phyloP scores from a whole-genome alignment of 2,888 invertebrate species.

The Phymatocera aterrima region DNA sequence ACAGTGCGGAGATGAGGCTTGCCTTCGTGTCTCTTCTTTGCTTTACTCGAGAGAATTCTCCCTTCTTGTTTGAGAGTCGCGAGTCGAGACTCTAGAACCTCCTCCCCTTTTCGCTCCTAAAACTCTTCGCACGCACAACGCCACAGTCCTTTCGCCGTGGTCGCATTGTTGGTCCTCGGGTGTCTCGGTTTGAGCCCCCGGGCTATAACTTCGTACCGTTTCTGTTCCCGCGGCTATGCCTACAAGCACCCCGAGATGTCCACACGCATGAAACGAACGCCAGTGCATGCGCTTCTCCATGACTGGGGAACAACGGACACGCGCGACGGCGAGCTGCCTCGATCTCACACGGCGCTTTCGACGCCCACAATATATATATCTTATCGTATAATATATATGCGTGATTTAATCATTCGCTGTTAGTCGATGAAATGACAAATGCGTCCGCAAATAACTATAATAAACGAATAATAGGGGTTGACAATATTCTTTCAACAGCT shows the following conservation, averaged over 20 bases:
- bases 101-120: conserved; percentile 30
- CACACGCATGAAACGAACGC: neutral
- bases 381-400: neutral
- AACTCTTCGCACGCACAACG: conserved; percentile 3
- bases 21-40: neutral
- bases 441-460: neutral
- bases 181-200: neutral
- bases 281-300: neutral
- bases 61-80: conserved; percentile 43
- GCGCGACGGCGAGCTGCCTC: neutral
- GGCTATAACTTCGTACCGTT: neutral
- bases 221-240: neutral
- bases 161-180: neutral
- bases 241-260: neutral
- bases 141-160: conserved; percentile 23
- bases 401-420: neutral
- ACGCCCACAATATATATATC: neutral
- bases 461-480: too few relatives aligned
- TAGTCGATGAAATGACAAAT: neutral
- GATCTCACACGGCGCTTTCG: neutral
- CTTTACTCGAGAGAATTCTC: conserved; percentile 29
- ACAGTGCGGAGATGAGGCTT: neutral
- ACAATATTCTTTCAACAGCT: too few relatives aligned
- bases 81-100: conserved; percentile 49
- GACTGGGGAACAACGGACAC: neutral